A percentile compares a stretch with the other conserved stretches of the same genome.
These are phyloP conservation scores for Chelonoidis abingdonii DNA, from an alignment of 2,113 vertebrate genomes.

Conservation along the genomic window DNA sequence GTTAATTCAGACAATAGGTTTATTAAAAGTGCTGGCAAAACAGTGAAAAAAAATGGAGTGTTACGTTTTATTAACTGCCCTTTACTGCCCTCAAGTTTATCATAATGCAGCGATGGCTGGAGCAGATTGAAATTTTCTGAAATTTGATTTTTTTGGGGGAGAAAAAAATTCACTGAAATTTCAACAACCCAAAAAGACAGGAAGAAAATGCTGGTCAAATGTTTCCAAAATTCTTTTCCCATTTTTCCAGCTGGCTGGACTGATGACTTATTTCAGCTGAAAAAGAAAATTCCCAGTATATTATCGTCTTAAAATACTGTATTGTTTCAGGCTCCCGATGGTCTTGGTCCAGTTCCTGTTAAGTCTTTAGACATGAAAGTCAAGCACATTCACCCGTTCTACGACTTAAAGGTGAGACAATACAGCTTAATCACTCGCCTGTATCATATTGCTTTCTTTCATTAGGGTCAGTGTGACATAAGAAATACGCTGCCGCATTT, in stretches of 20 bases:
- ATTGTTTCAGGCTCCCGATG: conserved; percentile 78
- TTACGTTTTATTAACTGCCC: neutral
- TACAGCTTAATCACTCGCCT: neutral
- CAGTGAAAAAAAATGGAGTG: neutral
- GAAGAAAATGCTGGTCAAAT: neutral
- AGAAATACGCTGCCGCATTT: neutral
- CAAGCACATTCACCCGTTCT: conserved; percentile 78
- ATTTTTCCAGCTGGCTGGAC: conserved; percentile 7
- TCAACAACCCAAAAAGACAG: neutral
- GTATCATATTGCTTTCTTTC: neutral
- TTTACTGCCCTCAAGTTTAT: neutral
- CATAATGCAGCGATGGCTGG: neutral
- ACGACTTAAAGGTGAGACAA: conserved; percentile 85
- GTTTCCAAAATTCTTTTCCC: neutral
- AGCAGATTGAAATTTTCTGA: neutral
- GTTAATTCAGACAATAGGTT: conserved; percentile 8
- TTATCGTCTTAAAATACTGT: neutral
- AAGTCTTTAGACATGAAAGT: conserved; percentile 75
- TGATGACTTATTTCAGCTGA: neutral
- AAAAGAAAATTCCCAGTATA: neutral
- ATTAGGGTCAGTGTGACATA: neutral
- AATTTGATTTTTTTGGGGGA: neutral
- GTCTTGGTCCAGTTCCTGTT: conserved; percentile 78
- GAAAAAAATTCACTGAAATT: neutral
- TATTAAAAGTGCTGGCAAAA: neutral